These are phyloP conservation scores for Nemotelus nigrinus DNA, from an alignment of 2,888 invertebrate genomes.

Conservation along the genomic window DNA sequence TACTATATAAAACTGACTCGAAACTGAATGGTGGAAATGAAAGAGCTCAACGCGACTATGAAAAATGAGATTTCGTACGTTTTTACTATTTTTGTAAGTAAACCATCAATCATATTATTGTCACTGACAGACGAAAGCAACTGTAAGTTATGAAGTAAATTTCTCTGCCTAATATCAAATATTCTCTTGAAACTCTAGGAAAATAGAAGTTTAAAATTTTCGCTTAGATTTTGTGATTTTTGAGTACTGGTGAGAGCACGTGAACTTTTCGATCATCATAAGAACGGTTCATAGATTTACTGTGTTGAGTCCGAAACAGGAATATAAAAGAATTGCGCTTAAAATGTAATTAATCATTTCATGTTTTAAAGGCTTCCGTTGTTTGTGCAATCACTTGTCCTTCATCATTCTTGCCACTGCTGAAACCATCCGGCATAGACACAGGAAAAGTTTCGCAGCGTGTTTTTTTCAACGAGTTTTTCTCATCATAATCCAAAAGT, in stretches of 20 bases:
- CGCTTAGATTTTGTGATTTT: not conserved
- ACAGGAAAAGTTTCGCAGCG: not conserved
- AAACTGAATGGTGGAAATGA: not conserved
- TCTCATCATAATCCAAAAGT: constrained; percentile 28
- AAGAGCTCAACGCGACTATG: not conserved
- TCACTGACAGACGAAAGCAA: constrained; percentile 50
- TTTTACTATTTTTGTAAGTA: not conserved
- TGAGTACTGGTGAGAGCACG: not conserved
- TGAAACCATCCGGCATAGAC: not conserved
- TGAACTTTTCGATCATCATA: constrained; percentile 22
- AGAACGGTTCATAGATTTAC: not conserved
- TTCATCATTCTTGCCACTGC: no score
- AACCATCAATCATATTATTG: constrained; percentile 15
- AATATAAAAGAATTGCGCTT: no score
- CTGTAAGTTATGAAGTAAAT: constrained; percentile 51
- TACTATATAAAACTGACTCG: constrained; percentile 4
- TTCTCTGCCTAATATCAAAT: constrained; percentile 16
- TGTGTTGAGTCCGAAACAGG: not conserved
- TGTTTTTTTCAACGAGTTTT: constrained; percentile 11
- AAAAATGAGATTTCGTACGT: constrained; percentile 37
- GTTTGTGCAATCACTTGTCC: no score
- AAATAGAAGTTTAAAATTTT: not conserved
- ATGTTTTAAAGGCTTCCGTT: no score
- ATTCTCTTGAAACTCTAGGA: not conserved
- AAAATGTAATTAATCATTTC: no score